Evolutionary conservation across 64 coral and sea anemone species (phyloP).

Genomic region (Anthopleura sola): DNA sequence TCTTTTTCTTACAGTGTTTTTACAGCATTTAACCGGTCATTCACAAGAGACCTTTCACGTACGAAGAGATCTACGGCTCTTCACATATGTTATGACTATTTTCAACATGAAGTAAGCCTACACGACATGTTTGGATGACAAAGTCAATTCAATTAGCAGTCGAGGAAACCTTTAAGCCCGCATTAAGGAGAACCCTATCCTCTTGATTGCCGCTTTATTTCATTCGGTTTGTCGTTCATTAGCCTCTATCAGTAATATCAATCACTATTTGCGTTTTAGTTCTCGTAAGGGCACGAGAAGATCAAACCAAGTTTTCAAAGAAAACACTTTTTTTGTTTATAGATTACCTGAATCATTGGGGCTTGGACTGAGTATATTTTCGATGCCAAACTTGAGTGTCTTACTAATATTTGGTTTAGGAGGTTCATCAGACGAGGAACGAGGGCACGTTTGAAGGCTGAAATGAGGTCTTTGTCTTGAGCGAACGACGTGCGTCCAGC

Average conservation of each 20-base stretch:
- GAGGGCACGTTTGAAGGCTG: neutral
- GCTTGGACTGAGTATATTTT: slow-evolving; percentile 12
- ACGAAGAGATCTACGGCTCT: neutral
- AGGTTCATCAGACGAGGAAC: neutral
- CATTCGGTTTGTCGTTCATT: neutral
- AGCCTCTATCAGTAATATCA: neutral
- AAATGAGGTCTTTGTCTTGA: neutral
- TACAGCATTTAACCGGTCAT: neutral
- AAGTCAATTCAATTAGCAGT: neutral
- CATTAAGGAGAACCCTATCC: neutral
- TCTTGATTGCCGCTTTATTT: neutral
- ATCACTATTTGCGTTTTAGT: neutral
- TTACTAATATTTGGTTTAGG: slow-evolving; percentile 23
- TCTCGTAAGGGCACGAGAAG: neutral
- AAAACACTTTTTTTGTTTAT: neutral
- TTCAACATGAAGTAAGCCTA: neutral
- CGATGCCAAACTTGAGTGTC: slow-evolving; percentile 25
- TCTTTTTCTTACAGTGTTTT: neutral
- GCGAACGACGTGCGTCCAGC: neutral
- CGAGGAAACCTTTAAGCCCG: neutral
- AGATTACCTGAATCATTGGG: neutral
- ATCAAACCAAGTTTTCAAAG: neutral
- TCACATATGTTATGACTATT: neutral
- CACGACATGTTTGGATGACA: neutral
- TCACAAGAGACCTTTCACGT: neutral